Evolutionary conservation across 2,888 invertebrate species (phyloP), one percentile per base, ranked within the genome.

Genomic region (Coleophora deauratella): DNA sequence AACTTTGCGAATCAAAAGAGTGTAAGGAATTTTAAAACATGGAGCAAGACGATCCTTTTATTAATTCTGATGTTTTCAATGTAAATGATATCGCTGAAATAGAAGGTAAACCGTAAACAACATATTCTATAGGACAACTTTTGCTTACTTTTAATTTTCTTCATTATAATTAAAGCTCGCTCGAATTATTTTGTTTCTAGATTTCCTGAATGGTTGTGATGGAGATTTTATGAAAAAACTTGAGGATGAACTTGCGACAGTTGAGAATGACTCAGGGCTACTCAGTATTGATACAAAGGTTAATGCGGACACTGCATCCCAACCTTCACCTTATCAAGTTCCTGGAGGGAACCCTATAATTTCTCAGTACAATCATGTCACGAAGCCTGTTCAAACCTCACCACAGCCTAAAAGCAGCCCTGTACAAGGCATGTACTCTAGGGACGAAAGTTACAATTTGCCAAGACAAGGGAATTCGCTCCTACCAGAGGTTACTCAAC

Each of bases 61-160:
- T 80, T 49, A 80, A 70, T 55, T 66, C 74, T 50, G 89, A 90
- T 57, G 88, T 88, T 40, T 91, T 91, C 63, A 90, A 90, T 70
- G 80, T 91, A 28, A 88, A 88, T 49, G 92, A 91, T 61, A 86
- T 92, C 35, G 86, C 88, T 54, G 91, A 90, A 64, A 87, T 92
- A 52, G 91, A 92, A 75, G 92, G 92, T 91, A 84, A 75, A 74
- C 34, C 34, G 33, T n/a, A 30, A 35, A 36, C 28, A 11, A 32
- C 35, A 14, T 31, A 37, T 10, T 36, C 28, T 10, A 9, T 21
- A 10, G 14, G 27, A 27, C 11, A 11, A 12, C n/a, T 9, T 27
- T 1, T 15, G 27, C 12, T 10, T 33, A 21, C 9, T 13, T 9
- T 9, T 9, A 34, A 12, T 14, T n/a, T 11, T 35, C 10, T 13